phyloP scores from a whole-genome alignment of 2,888 invertebrate genomes.

The Tenthredo livida region DNA sequence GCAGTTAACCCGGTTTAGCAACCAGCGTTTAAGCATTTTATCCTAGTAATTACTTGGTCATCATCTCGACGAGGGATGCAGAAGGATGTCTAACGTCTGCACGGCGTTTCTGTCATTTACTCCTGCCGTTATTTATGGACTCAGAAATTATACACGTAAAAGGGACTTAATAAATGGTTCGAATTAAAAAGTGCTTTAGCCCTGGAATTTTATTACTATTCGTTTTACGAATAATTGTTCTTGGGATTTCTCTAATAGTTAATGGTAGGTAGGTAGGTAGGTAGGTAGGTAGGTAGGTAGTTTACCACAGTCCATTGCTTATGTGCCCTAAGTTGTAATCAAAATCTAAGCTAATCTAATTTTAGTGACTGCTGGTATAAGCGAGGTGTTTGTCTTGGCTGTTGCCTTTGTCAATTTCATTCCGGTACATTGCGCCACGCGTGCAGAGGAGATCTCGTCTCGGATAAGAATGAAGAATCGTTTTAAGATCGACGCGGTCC shows the following conservation, averaged over 20 bases:
- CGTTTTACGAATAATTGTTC: constrained; percentile 51
- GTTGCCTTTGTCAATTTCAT: constrained; percentile 28
- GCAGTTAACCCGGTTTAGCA: constrained; percentile 61
- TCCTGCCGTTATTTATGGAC: constrained; percentile 46
- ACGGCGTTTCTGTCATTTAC: constrained; percentile 50
- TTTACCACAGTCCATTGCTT: constrained; percentile 5
- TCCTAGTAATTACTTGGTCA: constrained; percentile 67
- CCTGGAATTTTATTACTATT: constrained; percentile 52
- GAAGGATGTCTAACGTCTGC: constrained; percentile 52
- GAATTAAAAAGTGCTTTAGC: constrained; percentile 51
- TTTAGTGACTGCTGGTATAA: constrained; percentile 31
- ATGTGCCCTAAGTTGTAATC: constrained; percentile 26
- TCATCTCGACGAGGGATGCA: constrained; percentile 59
- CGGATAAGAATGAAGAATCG: constrained; percentile 34
- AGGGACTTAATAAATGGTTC: constrained; percentile 50
- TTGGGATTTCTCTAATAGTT: constrained; percentile 46
- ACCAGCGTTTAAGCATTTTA: constrained; percentile 64
- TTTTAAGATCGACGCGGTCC: constrained; percentile 39
- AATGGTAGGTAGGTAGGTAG: constrained; percentile 14
- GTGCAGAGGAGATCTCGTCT: constrained; percentile 26
- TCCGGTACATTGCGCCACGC: constrained; percentile 19
- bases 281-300: not conserved
- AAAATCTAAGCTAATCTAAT: constrained; percentile 41
- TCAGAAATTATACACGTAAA: constrained; percentile 50
- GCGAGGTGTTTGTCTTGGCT: not conserved